These are phyloP conservation scores for Lampris megalopsis DNA, from an alignment of 2,113 vertebrate genomes.

Conservation along the genomic window DNA sequence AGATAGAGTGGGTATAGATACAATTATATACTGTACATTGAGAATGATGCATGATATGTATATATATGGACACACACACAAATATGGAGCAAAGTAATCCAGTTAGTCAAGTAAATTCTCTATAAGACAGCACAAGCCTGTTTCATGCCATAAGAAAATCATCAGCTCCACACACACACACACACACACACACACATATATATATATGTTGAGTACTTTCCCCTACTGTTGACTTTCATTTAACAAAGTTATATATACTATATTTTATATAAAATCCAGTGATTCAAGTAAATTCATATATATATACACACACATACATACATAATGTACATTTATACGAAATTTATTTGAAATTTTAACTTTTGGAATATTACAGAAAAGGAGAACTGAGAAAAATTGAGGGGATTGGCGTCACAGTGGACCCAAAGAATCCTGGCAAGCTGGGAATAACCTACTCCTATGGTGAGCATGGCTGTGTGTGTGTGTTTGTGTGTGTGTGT, in stretches of 20 bases:
- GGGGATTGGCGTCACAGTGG: conserved; percentile 83
- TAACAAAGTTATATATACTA: too few relatives aligned
- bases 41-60: too few relatives aligned
- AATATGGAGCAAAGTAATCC: too few relatives aligned
- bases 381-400: conserved; percentile 84
- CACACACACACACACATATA: too few relatives aligned
- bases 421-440: conserved; percentile 88
- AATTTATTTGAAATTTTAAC: conserved; percentile 31
- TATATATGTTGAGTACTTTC: too few relatives aligned
- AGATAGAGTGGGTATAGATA: conserved; percentile 78
- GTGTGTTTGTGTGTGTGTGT: neutral
- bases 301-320: neutral
- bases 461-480: conserved; percentile 78
- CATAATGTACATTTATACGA: neutral
- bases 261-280: too few relatives aligned
- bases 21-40: conserved; percentile 12
- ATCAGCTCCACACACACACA: too few relatives aligned
- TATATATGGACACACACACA: too few relatives aligned
- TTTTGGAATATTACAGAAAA: conserved; percentile 67
- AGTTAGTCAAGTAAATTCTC: too few relatives aligned
- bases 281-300: neutral
- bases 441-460: conserved; percentile 88
- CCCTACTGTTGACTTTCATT: too few relatives aligned
- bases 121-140: too few relatives aligned
- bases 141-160: too few relatives aligned